phyloP scores from a whole-genome alignment of 2,113 vertebrate genomes.

The Dicerorhinus sumatrensis region DNA sequence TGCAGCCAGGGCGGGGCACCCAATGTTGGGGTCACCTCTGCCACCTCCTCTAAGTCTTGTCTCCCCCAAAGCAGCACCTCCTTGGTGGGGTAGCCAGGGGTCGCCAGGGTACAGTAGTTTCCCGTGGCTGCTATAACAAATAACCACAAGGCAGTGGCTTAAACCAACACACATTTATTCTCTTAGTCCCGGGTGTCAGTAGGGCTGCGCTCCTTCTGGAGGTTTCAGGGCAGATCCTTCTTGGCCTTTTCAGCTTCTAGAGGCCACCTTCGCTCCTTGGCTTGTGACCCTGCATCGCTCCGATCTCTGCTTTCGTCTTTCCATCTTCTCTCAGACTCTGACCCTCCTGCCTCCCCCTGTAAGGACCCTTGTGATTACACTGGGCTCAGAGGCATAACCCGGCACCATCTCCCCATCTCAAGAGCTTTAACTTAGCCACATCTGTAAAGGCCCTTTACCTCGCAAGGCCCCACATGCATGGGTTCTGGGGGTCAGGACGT shows the following conservation, averaged over 20 bases:
- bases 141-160: accelerated
- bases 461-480: background rate
- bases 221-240: background rate
- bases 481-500: background rate
- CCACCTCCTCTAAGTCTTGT: background rate
- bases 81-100: background rate
- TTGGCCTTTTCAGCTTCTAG: too few relatives aligned
- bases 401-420: background rate
- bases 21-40: too few relatives aligned
- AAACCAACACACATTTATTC: too few relatives aligned
- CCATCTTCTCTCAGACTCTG: background rate
- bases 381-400: background rate
- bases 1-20: background rate
- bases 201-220: background rate
- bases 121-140: background rate
- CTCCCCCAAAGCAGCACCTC: too few relatives aligned
- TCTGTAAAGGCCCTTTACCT: background rate
- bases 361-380: background rate
- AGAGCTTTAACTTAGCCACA: background rate
- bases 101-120: background rate
- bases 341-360: background rate
- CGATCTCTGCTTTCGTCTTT: background rate
- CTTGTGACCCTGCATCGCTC: background rate
- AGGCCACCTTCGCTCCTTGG: accelerated
- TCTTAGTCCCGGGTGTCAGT: accelerated